Percentiles rank a stretch among this genome's conserved stretches.
Evolutionary conservation across 2,113 vertebrate species (phyloP).

Genomic region (Pungitius pungitius): DNA sequence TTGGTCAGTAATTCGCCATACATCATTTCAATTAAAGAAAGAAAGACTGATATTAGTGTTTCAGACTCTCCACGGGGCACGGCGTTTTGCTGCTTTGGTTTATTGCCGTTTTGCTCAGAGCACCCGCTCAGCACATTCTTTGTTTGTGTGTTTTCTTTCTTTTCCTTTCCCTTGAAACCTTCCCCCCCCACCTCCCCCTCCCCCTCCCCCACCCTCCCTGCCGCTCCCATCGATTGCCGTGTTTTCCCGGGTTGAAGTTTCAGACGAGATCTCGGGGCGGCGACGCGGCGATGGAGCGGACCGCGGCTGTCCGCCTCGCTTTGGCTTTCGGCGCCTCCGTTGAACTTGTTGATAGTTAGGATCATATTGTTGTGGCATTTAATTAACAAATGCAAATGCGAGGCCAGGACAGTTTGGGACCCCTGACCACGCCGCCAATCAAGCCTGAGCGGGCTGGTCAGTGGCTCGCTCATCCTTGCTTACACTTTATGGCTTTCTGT

Average conservation of each 20-base stretch:
- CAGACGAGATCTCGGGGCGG: slow-evolving; percentile 26
- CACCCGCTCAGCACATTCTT: slow-evolving; percentile 19
- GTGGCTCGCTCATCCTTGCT: slow-evolving; percentile 42
- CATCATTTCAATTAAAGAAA: slow-evolving; percentile 64
- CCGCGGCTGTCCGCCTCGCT: slow-evolving; percentile 66
- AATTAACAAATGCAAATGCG: slow-evolving; percentile 82
- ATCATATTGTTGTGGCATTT: slow-evolving; percentile 83
- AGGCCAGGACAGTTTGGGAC: slow-evolving; percentile 71
- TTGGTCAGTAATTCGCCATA: slow-evolving; percentile 51
- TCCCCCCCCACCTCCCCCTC: background rate
- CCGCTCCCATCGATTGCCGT: slow-evolving; percentile 39
- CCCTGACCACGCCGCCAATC: slow-evolving; percentile 77
- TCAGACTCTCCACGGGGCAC: slow-evolving; percentile 9
- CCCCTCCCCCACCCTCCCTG: no score
- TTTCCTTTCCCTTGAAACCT: background rate
- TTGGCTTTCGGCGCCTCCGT: slow-evolving; percentile 34
- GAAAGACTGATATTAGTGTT: slow-evolving; percentile 16
- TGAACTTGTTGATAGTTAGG: slow-evolving; percentile 73
- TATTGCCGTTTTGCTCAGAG: slow-evolving; percentile 30
- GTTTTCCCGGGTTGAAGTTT: slow-evolving; percentile 59
- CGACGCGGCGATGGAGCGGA: slow-evolving; percentile 40
- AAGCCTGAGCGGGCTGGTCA: slow-evolving; percentile 57
- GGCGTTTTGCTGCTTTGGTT: slow-evolving; percentile 25
- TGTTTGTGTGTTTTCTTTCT: slow-evolving; percentile 12
- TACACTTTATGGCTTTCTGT: slow-evolving; percentile 53